phyloP scores from a whole-genome alignment of 2,113 vertebrate species.

The Pleuronectes platessa region DNA sequence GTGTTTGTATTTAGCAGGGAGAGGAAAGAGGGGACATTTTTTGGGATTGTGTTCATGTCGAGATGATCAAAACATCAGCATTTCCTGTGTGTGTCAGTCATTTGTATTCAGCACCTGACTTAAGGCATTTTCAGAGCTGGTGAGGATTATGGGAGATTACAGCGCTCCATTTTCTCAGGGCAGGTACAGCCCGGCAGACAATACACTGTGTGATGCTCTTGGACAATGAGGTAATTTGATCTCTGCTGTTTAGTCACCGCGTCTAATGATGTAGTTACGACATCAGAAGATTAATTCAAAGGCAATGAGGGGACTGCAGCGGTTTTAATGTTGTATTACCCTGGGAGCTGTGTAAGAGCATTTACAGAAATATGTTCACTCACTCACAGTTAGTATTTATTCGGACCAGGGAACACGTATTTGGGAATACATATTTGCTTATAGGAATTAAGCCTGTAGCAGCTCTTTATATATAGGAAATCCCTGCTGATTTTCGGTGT shows the following conservation, averaged over 20 bases:
- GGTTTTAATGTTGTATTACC: constrained; percentile 1
- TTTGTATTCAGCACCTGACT: constrained; percentile 63
- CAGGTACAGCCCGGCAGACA: constrained; percentile 38
- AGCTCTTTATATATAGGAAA: no score
- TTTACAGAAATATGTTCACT: background rate
- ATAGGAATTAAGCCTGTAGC: no score
- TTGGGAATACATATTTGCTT: background rate
- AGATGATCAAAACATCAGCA: constrained; percentile 22
- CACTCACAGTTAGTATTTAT: background rate
- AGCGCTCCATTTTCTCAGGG: constrained; percentile 61
- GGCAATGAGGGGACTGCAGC: background rate
- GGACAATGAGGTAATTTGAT: constrained; percentile 41
- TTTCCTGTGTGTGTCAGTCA: constrained; percentile 30
- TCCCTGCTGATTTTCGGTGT: background rate
- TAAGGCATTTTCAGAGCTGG: constrained; percentile 49
- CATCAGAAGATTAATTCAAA: constrained; percentile 6
- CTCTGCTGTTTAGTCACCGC: constrained; percentile 30
- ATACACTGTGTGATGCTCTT: constrained; percentile 30
- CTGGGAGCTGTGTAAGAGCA: background rate
- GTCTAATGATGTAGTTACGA: constrained; percentile 9
- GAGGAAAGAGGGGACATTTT: no score
- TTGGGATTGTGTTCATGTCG: background rate
- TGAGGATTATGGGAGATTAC: constrained; percentile 69
- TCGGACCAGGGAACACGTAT: no score
- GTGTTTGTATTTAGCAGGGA: background rate